These are phyloP conservation scores for Acanthococcus lagerstroemiae DNA, from an alignment of 2,888 invertebrate species.

Conservation along the genomic window DNA sequence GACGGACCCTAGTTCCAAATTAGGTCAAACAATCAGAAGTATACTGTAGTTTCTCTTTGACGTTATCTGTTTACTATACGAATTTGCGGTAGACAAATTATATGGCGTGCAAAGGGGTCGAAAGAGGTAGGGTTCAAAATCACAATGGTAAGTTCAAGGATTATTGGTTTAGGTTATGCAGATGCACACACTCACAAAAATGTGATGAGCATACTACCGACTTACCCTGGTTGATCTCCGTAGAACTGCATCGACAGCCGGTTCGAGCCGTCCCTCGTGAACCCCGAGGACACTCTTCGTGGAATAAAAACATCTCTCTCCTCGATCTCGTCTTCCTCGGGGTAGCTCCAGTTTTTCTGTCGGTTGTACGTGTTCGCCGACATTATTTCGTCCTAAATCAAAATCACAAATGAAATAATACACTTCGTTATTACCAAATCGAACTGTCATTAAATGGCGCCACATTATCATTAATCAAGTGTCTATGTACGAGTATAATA, in stretches of 20 bases:
- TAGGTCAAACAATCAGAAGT: too few species aligned
- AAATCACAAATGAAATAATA: too few species aligned
- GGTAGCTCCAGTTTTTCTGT: slow-evolving; percentile 24
- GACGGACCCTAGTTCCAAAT: too few species aligned
- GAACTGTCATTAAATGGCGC: too few species aligned
- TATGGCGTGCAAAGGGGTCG: neutral
- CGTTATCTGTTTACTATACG: too few species aligned
- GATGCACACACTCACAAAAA: neutral
- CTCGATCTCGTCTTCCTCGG: slow-evolving; percentile 33
- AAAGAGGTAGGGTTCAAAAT: too few species aligned
- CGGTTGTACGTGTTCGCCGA: neutral
- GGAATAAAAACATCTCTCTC: slow-evolving; percentile 28
- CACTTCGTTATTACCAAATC: too few species aligned
- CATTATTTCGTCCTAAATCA: neutral
- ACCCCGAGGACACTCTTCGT: slow-evolving; percentile 38
- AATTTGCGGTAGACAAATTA: slow-evolving; percentile 1
- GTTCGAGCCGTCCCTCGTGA: slow-evolving; percentile 54
- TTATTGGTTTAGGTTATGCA: too few species aligned
- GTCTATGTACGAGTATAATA: too few species aligned
- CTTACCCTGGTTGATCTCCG: slow-evolving; percentile 62
- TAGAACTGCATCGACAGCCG: slow-evolving; percentile 78
- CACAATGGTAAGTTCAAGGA: too few species aligned
- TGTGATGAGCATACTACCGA: slow-evolving; percentile 27
- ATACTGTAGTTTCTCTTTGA: too few species aligned
- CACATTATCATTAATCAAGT: too few species aligned